phyloP scores from a whole-genome alignment of 1,140 invertebrate species.

The Scaptodrosophila lebanonensis region DNA sequence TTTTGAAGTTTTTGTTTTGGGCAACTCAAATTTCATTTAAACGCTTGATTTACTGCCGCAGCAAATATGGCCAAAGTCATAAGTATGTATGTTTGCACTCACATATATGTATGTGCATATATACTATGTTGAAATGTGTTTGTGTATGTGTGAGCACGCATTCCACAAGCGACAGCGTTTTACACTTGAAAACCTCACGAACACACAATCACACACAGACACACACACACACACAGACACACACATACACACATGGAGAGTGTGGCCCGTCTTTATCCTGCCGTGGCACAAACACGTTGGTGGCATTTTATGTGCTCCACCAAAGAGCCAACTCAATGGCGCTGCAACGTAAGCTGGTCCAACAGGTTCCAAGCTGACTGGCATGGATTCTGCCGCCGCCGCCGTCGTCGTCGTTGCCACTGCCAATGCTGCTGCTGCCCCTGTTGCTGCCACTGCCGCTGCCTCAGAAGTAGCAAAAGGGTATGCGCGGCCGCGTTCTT shows the following conservation, averaged over 20 bases:
- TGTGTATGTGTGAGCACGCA: conserved; percentile 37
- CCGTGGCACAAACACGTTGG: conserved; percentile 62
- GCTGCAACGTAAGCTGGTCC: conserved; percentile 52
- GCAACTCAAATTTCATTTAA: conserved; percentile 72
- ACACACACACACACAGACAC: neutral
- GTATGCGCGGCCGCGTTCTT: too few species aligned
- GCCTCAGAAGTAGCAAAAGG: neutral
- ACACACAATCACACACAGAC: conserved; percentile 5
- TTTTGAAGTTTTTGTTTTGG: conserved; percentile 14
- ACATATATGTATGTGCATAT: conserved; percentile 3
- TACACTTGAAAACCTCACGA: conserved; percentile 60
- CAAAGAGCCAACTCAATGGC: too few species aligned
- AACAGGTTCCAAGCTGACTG: conserved; percentile 61
- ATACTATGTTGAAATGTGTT: too few species aligned
- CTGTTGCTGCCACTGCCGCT: conserved; percentile 8
- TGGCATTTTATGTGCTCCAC: conserved; percentile 49
- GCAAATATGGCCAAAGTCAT: conserved; percentile 60
- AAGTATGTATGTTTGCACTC: conserved; percentile 25
- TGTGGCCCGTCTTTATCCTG: conserved; percentile 60
- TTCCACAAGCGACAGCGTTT: conserved; percentile 72
- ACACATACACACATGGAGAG: neutral
- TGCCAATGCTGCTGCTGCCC: conserved; percentile 16
- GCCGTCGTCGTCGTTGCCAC: neutral
- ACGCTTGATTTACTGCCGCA: conserved; percentile 73
- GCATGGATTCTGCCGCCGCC: conserved; percentile 43